phyloP scores from a whole-genome alignment of 2,113 vertebrate species.

The Cyprinodon variegatus region DNA sequence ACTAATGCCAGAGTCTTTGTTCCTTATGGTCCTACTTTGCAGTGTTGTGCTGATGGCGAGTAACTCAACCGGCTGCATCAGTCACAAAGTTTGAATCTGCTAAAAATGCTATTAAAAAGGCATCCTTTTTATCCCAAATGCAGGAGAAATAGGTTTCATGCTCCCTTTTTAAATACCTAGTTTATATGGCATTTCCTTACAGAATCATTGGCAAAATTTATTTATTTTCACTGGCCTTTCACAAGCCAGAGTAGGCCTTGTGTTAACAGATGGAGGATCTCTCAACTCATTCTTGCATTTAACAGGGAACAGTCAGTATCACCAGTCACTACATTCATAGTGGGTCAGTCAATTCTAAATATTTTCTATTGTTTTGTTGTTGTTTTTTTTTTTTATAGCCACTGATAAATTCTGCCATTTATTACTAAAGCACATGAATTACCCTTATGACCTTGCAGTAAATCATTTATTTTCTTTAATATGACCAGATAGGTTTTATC shows the following conservation, averaged over 20 bases:
- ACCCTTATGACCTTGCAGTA: slow-evolving; percentile 60
- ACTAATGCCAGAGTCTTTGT: slow-evolving; percentile 59
- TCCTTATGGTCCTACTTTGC: slow-evolving; percentile 55
- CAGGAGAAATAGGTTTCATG: slow-evolving; percentile 58
- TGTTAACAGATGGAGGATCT: slow-evolving; percentile 12
- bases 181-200: slow-evolving; percentile 20
- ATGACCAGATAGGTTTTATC: slow-evolving; percentile 64
- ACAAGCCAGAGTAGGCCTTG: slow-evolving; percentile 66
- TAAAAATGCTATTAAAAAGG: slow-evolving; percentile 68
- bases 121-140: slow-evolving; percentile 61
- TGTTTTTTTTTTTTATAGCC: too few species aligned
- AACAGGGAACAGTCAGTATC: slow-evolving; percentile 69
- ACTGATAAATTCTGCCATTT: slow-evolving; percentile 54
- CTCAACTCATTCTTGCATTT: too few species aligned
- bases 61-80: slow-evolving; percentile 64
- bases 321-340: slow-evolving; percentile 65
- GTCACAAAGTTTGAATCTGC: slow-evolving; percentile 73
- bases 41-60: slow-evolving; percentile 68
- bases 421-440: slow-evolving; percentile 31
- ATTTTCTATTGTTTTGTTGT: neutral
- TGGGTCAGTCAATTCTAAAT: slow-evolving; percentile 55
- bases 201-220: slow-evolving; percentile 79
- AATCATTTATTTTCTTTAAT: slow-evolving; percentile 63
- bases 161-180: slow-evolving; percentile 58
- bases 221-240: slow-evolving; percentile 93